Conservation (phyloP, 2,113 vertebrate species). For the Oreotrochilus melanogaster region DNA sequence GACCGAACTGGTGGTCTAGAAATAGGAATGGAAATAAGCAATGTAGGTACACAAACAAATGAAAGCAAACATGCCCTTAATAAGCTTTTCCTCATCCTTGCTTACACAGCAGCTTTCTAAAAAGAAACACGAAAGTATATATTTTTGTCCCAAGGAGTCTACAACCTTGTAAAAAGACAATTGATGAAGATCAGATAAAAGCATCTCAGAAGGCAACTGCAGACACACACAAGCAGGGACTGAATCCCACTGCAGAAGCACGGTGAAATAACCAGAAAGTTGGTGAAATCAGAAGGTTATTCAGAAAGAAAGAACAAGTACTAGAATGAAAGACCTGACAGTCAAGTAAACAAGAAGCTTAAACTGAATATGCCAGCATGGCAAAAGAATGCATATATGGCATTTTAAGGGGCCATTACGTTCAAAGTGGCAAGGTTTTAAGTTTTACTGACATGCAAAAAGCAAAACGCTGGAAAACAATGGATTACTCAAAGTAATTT, state of each 20-base stretch:
- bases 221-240: not conserved
- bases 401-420: not conserved
- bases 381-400: not conserved
- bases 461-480: not conserved
- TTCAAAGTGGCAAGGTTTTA: not conserved
- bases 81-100: not conserved
- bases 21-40: not conserved
- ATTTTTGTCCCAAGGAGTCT: not conserved
- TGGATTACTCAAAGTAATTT: not conserved
- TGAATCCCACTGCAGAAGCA: not conserved
- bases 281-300: not conserved
- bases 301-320: not conserved
- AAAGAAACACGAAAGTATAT: not conserved
- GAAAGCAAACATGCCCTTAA: not conserved
- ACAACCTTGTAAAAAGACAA: not conserved
- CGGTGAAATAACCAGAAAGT: not conserved
- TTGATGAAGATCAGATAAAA: not conserved
- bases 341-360: not conserved
- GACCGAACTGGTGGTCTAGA: conserved; percentile 74
- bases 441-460: not conserved
- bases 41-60: not conserved
- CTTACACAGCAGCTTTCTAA: not conserved
- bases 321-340: not conserved
- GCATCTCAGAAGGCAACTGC: not conserved
- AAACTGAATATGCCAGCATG: not conserved